Percentiles rank a stretch among this genome's conserved stretches.
phyloP scores from a whole-genome alignment of 2,888 invertebrate genomes.

The Pachliopta kotzebuea region DNA sequence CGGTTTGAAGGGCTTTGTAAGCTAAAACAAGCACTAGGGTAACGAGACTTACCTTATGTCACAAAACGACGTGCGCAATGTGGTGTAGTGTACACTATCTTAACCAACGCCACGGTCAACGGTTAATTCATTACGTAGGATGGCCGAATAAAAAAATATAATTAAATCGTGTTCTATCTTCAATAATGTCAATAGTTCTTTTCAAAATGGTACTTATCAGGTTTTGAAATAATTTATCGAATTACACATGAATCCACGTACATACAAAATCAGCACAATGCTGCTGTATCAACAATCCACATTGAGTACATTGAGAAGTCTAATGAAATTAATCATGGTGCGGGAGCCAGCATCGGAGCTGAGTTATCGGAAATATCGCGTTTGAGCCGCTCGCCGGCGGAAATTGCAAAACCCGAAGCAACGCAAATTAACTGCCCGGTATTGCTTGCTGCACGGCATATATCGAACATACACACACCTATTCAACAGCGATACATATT shows the following conservation, averaged over 20 bases:
- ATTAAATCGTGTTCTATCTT: too few relatives aligned
- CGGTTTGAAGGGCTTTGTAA: too few relatives aligned
- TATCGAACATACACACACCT: background rate
- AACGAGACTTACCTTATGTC: too few relatives aligned
- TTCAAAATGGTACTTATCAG: background rate
- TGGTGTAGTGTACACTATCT: too few relatives aligned
- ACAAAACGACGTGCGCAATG: too few relatives aligned
- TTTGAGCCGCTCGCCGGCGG: conserved; percentile 33
- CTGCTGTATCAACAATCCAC: conserved; percentile 19
- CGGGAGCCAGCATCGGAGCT: conserved; percentile 33
- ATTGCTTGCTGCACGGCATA: conserved; percentile 13
- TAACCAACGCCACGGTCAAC: too few relatives aligned
- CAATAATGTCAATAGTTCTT: background rate
- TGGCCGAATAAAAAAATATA: too few relatives aligned
- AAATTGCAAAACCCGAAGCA: conserved; percentile 33
- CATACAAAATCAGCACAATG: conserved; percentile 15
- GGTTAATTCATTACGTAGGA: too few relatives aligned
- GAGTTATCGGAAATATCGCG: conserved; percentile 37
- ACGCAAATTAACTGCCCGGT: conserved; percentile 26
- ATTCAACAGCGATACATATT: conserved; percentile 2
- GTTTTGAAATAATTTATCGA: background rate
- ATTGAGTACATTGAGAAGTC: conserved; percentile 19
- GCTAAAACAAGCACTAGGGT: too few relatives aligned
- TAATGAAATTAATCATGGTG: conserved; percentile 22
- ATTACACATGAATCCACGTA: conserved; percentile 9